Evolutionary conservation across 2,888 invertebrate species (phyloP).

Genomic region (Aspidiotus destructor): DNA sequence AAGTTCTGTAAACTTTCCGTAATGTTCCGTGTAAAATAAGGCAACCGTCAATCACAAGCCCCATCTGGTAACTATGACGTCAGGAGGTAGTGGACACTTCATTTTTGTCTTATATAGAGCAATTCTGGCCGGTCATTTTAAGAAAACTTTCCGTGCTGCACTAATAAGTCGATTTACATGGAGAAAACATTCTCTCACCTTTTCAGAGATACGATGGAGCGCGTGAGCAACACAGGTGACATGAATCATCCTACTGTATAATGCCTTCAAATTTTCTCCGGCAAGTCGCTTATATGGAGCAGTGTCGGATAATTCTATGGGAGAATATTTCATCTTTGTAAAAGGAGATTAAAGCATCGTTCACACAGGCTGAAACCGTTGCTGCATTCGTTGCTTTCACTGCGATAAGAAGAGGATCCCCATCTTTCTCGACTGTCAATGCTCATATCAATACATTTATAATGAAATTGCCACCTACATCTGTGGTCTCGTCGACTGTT

Average conservation of each 20-base stretch:
- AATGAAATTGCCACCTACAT: background rate
- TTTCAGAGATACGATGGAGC: background rate
- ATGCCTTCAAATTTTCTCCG: background rate
- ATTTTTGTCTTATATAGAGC: too few species aligned
- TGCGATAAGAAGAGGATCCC: background rate
- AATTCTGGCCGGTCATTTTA: too few species aligned
- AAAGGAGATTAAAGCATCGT: background rate
- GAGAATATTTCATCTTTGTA: background rate
- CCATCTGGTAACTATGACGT: too few species aligned
- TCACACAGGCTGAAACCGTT: background rate
- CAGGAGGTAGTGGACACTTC: too few species aligned
- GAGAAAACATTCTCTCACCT: background rate
- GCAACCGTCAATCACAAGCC: too few species aligned
- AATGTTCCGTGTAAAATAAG: background rate
- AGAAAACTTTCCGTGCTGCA: background rate
- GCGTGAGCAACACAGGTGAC: background rate
- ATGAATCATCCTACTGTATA: background rate
- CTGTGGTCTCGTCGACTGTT: background rate
- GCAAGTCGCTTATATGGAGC: background rate
- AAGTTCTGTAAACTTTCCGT: background rate
- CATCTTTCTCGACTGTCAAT: background rate
- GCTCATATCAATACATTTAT: background rate
- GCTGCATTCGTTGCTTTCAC: background rate
- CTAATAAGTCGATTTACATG: background rate
- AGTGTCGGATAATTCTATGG: background rate